These are phyloP conservation scores for Tribolium madens DNA, from an alignment of 1,140 invertebrate genomes.

Conservation along the genomic window DNA sequence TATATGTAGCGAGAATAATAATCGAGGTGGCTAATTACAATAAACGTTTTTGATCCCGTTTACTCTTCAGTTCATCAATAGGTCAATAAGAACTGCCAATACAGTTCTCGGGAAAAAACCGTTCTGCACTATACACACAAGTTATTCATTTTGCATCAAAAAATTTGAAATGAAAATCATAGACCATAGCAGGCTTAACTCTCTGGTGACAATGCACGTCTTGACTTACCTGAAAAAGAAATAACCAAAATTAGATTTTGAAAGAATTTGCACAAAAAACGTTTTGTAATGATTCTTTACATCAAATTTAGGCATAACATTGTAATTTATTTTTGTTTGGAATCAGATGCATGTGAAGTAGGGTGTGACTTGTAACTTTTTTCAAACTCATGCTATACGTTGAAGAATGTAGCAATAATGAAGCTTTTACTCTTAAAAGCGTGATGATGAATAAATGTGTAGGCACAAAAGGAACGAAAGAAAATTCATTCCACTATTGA, in stretches of 20 bases:
- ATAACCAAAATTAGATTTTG: not conserved
- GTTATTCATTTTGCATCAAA: not conserved
- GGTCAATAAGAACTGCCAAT: not conserved
- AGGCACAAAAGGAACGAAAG: conserved; percentile 22
- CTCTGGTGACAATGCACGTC: not conserved
- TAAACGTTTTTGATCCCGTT: not conserved
- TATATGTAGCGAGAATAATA: not conserved
- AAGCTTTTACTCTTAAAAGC: conserved; percentile 32
- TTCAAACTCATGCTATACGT: conserved; percentile 27
- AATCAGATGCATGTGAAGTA: conserved; percentile 33
- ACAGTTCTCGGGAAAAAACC: not conserved
- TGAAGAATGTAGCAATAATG: conserved; percentile 40
- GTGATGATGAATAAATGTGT: conserved; percentile 25
- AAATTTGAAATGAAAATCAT: not conserved
- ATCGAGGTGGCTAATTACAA: not conserved
- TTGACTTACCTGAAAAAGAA: conserved; percentile 28
- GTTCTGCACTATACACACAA: not conserved
- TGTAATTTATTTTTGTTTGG: conserved; percentile 7
- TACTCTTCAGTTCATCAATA: not conserved
- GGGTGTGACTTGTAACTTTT: conserved; percentile 41
- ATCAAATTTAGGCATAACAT: not conserved
- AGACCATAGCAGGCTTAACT: not conserved
- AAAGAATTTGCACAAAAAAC: not conserved
- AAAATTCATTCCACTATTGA: conserved; percentile 18
- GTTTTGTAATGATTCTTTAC: not conserved